Evolutionary conservation across 2,113 vertebrate species (phyloP).

Genomic region (Hyperopisus bebe): DNA sequence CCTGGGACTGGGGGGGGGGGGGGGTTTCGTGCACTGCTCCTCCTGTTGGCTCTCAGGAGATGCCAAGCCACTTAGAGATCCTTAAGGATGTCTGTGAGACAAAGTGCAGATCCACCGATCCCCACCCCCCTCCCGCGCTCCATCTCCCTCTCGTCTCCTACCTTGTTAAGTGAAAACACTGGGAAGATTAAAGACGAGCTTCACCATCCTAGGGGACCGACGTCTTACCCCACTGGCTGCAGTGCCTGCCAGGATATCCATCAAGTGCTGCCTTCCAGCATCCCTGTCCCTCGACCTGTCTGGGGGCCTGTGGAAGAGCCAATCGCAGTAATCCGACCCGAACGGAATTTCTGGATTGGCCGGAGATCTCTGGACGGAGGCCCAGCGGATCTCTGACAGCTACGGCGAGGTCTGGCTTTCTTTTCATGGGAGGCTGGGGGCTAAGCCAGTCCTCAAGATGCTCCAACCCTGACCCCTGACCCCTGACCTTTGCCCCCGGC

Average conservation of each 20-base stretch:
- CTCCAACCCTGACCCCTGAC: not conserved
- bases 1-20: too few relatives aligned
- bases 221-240: not conserved
- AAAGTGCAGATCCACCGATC: not conserved
- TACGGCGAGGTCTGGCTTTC: not conserved
- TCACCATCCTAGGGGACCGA: not conserved
- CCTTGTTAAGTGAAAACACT: not conserved
- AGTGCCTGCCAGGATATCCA: not conserved
- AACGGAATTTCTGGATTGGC: not conserved
- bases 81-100: conserved; percentile 8
- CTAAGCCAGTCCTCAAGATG: not conserved
- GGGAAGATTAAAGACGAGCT: not conserved
- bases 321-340: not conserved
- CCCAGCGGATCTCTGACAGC: not conserved
- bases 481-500: not conserved
- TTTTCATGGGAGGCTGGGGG: not conserved
- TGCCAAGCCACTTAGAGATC: not conserved
- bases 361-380: not conserved
- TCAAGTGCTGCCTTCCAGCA: not conserved
- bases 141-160: not conserved
- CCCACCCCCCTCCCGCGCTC: not conserved
- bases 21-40: not conserved
- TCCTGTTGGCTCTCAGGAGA: conserved; percentile 12
- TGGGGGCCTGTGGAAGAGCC: not conserved
- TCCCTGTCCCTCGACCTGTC: not conserved